Base-by-base conservation (phyloP, 2,113 vertebrate genomes). In the Psittacus erithacus region DNA sequence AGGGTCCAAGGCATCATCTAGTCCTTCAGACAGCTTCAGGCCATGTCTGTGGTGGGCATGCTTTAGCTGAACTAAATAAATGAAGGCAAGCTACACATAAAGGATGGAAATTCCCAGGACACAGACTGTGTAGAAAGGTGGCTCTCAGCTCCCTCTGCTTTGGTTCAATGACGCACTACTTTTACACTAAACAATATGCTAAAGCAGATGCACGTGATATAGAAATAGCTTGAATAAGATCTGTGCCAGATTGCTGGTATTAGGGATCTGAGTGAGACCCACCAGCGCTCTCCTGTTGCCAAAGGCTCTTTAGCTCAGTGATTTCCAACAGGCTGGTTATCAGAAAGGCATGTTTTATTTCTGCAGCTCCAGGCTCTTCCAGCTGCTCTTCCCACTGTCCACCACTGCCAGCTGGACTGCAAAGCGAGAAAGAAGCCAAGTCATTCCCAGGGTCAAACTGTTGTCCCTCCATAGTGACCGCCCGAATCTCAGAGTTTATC, bases 331-430 rank as follows among this genome's bases (percentile, higher is more conserved):
- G 11, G 5, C 1, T n/a, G 52, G 33, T 4, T 24, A 1, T 10
- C 16, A 0, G 0, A 67, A 38, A 38, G 6, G 6, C 17, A 10
- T 3, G 4, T 7, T 24, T 41, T 23, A 10, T 10, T 68, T 6
- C 3, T 3, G 19, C 62, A 65, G 39, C 44, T 67, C 24, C 25
- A 6, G 67, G 62, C 17, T 60, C 16, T 31, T 27, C 60, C 73
- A 76, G 55, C 50, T 16, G 50, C 18, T 27, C 24, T 28, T 44
- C 6, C 71, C 44, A 6, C 38, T 41, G 17, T 11, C 39, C 44
- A 29, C 17, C 11, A 0, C 57, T 41, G 28, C 43, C 49, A 64
- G 44, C 24, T 15, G 76, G 44, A 0, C 27, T 39, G 27, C 1
- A 2, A 49, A 47, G 57, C 14, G 25, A 47, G 3, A 44, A 39